These are phyloP conservation scores for Triops cancriformis DNA, from an alignment of 1,140 invertebrate genomes.

Conservation along the genomic window DNA sequence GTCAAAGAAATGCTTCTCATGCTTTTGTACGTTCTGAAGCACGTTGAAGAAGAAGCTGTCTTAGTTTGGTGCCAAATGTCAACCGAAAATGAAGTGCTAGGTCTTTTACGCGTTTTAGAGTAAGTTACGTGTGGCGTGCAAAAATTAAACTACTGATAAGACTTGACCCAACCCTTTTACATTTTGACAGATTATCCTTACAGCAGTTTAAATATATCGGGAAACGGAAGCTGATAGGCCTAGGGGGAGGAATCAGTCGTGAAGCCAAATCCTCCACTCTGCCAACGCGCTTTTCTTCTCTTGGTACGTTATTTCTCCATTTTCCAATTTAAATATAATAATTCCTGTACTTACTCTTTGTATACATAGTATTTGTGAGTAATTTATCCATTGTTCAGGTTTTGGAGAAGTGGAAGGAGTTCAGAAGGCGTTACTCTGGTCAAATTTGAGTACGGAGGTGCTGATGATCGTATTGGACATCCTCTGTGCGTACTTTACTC, in stretches of 20 bases:
- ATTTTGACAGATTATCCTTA: slow-evolving; percentile 58
- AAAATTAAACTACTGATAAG: not conserved
- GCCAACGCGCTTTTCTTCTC: slow-evolving; percentile 51
- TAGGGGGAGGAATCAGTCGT: slow-evolving; percentile 36
- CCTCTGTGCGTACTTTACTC: slow-evolving; percentile 70
- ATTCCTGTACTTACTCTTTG: too few relatives aligned
- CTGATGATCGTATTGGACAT: slow-evolving; percentile 78
- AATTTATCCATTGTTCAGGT: slow-evolving; percentile 29
- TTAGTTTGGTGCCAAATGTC: slow-evolving; percentile 84
- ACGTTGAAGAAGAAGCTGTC: slow-evolving; percentile 77
- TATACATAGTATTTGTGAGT: too few relatives aligned
- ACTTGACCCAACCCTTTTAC: too few relatives aligned
- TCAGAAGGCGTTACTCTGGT: slow-evolving; percentile 63
- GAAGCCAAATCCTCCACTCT: slow-evolving; percentile 59
- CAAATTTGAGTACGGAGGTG: slow-evolving; percentile 81
- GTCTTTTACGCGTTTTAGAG: slow-evolving; percentile 73
- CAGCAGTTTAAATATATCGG: slow-evolving; percentile 83
- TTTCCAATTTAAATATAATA: slow-evolving; percentile 4
- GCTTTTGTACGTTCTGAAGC: slow-evolving; percentile 83
- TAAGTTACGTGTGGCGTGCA: slow-evolving; percentile 43
- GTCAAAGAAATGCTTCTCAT: slow-evolving; percentile 81
- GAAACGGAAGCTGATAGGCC: slow-evolving; percentile 57
- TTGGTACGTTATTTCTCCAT: not conserved
- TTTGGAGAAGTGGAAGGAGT: slow-evolving; percentile 34
- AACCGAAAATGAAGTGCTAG: slow-evolving; percentile 59